A percentile compares a stretch with the other conserved stretches of the same genome.
Conservation (phyloP, 2,888 invertebrate species). For the Apotomis betuletana region DNA sequence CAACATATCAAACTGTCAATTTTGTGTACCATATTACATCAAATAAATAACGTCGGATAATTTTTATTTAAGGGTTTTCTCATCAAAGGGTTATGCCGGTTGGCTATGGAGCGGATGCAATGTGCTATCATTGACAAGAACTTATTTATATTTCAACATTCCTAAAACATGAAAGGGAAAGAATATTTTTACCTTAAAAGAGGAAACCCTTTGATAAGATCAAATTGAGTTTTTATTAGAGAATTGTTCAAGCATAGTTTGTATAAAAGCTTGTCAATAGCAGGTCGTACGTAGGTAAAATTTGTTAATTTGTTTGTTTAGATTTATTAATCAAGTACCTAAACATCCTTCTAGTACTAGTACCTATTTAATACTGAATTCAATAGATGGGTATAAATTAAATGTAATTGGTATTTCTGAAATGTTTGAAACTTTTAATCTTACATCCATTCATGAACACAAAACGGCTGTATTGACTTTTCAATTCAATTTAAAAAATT, state of each 20-base stretch:
- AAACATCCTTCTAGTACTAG: no score
- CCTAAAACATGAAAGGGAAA: slow-evolving; percentile 49
- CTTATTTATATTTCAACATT: slow-evolving; percentile 49
- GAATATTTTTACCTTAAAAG: slow-evolving; percentile 47
- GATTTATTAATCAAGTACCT: no score
- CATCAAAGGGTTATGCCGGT: slow-evolving; percentile 18
- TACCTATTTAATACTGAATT: no score
- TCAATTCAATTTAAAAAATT: no score
- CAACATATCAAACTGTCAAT: neutral
- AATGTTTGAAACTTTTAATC: no score
- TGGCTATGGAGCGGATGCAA: slow-evolving; percentile 49
- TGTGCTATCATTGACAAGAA: slow-evolving; percentile 51
- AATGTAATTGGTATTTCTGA: no score
- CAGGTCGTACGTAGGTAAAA: no score
- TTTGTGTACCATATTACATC: neutral
- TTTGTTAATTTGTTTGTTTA: no score
- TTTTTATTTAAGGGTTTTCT: slow-evolving; percentile 21
- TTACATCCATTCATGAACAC: no score
- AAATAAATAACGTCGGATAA: slow-evolving; percentile 12
- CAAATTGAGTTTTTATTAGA: slow-evolving; percentile 17
- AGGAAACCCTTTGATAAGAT: slow-evolving; percentile 46
- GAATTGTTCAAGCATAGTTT: neutral
- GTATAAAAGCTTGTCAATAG: neutral
- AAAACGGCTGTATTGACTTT: no score
- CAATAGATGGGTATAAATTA: no score